Evolutionary conservation across 2,888 invertebrate species (phyloP), one percentile per base, ranked within the genome.

Genomic region (Eutolmus rufibarbis): DNA sequence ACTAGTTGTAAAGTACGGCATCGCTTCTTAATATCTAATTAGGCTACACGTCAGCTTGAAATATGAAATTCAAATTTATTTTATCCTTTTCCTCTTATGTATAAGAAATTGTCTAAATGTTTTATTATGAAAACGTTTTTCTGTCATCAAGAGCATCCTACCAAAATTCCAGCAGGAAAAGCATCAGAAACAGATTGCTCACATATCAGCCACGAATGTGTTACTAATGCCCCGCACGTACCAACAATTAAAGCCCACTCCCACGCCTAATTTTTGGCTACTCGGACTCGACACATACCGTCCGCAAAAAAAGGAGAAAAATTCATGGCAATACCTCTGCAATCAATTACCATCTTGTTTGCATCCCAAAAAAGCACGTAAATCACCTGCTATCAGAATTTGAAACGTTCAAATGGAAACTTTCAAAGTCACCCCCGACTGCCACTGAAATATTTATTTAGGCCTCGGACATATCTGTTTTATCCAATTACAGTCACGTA

Each of bases 401-500:
- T 37, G 19, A 81, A 56, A 81, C 56, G 56, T 56, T 56, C 81
- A 81, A 79, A 43, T 40, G 46, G 28, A 40, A n/a, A 16, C 46
- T 43, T 40, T 28, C 78, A 51, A 79, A 79, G 82, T 84, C 82
- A 57, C 66, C 66, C 82, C 82, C 19, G 66, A 66, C 82, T 34
- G 51, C 51, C 34, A 56, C 56, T 84, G 82, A 84, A 84, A 84
- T 84, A 84, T 84, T 84, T 84, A 84, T 84, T 84, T 84, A 84
- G 82, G 82, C 82, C 23, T 84, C 66, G 82, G 66, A 37, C 82
- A 57, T 57, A 84, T 84, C 82, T 40, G 66, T 84, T 84, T 84
- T 84, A 84, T 84, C 82, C 82, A 84, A 84, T 84, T 84, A 84
- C 82, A 84, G 82, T 84, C 82, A 84, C 82, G 82, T 84, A 31